Evolutionary conservation across 2,888 invertebrate genomes (phyloP).

Genomic region (Zaprionus lineosus): DNA sequence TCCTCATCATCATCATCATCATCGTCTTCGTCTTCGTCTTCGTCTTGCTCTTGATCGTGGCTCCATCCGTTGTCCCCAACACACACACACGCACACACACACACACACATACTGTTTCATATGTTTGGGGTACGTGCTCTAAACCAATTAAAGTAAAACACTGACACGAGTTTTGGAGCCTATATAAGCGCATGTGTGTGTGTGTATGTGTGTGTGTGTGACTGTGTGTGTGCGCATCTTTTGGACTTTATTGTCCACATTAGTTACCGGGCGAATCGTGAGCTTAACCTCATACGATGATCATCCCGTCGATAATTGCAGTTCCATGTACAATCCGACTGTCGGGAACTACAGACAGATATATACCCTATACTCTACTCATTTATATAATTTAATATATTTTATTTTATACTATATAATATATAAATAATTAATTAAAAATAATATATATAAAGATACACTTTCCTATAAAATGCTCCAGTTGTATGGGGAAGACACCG

Average conservation of each 20-base stretch:
- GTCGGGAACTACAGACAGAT: background rate
- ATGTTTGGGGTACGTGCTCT: constrained; percentile 54
- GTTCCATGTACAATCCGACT: constrained; percentile 7
- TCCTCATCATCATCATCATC: constrained; percentile 6
- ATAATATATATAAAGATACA: no score
- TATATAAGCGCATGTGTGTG: no score
- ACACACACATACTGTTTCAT: background rate
- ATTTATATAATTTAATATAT: background rate
- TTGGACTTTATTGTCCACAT: constrained; percentile 50
- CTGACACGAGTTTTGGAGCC: constrained; percentile 59
- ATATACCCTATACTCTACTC: background rate
- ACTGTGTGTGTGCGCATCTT: constrained; percentile 14
- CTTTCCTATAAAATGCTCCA: no score
- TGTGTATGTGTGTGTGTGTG: no score
- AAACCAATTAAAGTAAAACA: constrained; percentile 56
- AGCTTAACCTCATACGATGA: constrained; percentile 39
- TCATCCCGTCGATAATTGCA: constrained; percentile 48
- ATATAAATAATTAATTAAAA: no score
- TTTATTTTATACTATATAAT: no score
- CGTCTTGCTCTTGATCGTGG: constrained; percentile 9
- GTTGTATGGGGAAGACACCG: no score
- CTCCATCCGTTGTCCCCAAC: constrained; percentile 2
- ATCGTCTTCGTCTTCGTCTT: constrained; percentile 12
- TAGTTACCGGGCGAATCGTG: constrained; percentile 50
- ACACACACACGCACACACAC: background rate